Base-by-base conservation (phyloP, 2,113 vertebrate genomes). In the Euleptes europaea region DNA sequence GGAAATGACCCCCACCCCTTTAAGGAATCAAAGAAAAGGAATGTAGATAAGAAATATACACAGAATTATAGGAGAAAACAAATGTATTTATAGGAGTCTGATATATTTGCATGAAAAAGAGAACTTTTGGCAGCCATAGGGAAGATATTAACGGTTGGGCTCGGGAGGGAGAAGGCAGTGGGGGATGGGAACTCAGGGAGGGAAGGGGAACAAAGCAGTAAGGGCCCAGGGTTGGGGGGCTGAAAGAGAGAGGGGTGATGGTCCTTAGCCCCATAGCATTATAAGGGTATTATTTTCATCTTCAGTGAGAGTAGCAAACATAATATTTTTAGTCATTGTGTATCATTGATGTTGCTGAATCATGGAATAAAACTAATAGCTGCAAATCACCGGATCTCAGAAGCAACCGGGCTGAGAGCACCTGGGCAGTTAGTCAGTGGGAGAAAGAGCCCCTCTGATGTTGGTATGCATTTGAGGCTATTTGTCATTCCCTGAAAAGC, bases 21-120 rank as follows among this genome's bases (percentile, higher is more conserved):
- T 51, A n/a, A 83, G 83, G 69, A 92, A n/a, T 66, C 1, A 0
- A 86, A 84, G 78, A 90, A 84, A 78, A 23, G n/a, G 84, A 85
- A 78, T 95, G 93, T 94, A 96, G 83, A 93, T 96, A 94, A 79
- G 83, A 88, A 88, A 83, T 89, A 81, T 88, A 92, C 60, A 1
- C 93, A 95, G 93, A 95, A 92, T 87, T 0, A 0, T 91, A 93
- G 90, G 87, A 91, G 86, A 92, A 89, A 83, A 81, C 82, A 94
- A 82, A 38, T 85, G 89, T 83, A 91, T 85, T 90, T 84, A 86
- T 91, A 86, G 87, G 91, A 88, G 84, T 95, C 44, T 90, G 74
- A 90, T 96, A 92, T 94, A 94, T 92, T 94, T 94, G 94, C 93
- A 94, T 95, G 95, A 92, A 0, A 26, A 92, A 82, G 82, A 65